These are phyloP conservation scores for Xylophagus ater DNA, from an alignment of 2,888 invertebrate species.

Conservation along the genomic window DNA sequence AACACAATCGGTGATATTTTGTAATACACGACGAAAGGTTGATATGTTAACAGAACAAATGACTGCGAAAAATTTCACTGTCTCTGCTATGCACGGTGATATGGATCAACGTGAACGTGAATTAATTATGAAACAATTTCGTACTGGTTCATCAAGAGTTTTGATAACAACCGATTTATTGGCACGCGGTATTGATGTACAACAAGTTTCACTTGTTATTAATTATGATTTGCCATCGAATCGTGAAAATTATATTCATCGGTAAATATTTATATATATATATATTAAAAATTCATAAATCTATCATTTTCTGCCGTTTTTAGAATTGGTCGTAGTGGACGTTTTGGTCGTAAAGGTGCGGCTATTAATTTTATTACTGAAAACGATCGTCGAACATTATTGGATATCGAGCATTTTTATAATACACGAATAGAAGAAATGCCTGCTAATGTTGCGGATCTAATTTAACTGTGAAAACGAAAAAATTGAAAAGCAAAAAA, in stretches of 20 bases:
- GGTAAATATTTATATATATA: constrained; percentile 47
- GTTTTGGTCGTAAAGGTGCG: constrained; percentile 99
- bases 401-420: constrained; percentile 98
- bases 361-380: constrained; percentile 98
- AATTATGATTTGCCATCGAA: constrained; percentile 99
- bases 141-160: constrained; percentile 95
- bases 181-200: constrained; percentile 98
- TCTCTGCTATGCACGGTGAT: constrained; percentile 99
- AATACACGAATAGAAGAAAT: constrained; percentile 98
- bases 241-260: constrained; percentile 99
- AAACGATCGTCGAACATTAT: constrained; percentile 85
- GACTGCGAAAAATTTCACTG: constrained; percentile 91
- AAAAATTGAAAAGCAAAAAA: no score
- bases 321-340: constrained; percentile 98
- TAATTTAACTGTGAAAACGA: constrained; percentile 68
- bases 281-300: constrained; percentile 5
- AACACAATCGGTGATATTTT: constrained; percentile 99
- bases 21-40: constrained; percentile 98
- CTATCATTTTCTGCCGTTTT: constrained; percentile 21
- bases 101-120: constrained; percentile 99
- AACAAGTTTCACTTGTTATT: constrained; percentile 98
- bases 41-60: constrained; percentile 96
- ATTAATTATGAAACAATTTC: constrained; percentile 98
- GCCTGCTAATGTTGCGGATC: constrained; percentile 99
- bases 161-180: constrained; percentile 97